phyloP scores from a whole-genome alignment of 2,113 vertebrate genomes.

The Condylura cristata region DNA sequence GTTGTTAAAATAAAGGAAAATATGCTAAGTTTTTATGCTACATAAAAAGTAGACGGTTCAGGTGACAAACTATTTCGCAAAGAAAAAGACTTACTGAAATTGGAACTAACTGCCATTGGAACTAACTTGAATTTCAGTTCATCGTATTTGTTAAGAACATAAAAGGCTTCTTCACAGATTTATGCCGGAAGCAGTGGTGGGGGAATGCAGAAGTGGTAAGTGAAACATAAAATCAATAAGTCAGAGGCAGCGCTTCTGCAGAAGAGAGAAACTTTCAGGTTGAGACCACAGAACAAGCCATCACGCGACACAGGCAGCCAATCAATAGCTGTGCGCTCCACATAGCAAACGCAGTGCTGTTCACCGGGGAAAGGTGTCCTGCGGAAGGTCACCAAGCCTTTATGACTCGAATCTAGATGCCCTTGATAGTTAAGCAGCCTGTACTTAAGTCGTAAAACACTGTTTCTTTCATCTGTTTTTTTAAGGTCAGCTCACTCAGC shows the following conservation, averaged over 20 bases:
- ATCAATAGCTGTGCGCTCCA: not conserved
- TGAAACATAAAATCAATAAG: not conserved
- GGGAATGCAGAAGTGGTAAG: not conserved
- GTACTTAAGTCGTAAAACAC: not conserved
- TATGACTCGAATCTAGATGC: not conserved
- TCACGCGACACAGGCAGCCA: not conserved
- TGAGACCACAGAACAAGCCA: not conserved
- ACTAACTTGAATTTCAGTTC: constrained; percentile 15
- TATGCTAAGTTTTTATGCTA: not conserved
- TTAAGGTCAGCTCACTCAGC: constrained; percentile 46
- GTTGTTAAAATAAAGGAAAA: constrained; percentile 8
- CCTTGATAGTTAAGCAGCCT: not conserved
- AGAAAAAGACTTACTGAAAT: not conserved
- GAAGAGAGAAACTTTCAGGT: not conserved
- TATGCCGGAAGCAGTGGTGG: not conserved
- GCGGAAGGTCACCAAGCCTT: not conserved
- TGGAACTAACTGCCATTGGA: not conserved
- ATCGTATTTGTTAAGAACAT: not conserved
- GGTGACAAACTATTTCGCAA: not conserved
- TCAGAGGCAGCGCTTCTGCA: not conserved
- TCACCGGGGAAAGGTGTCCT: accelerated
- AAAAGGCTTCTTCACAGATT: not conserved
- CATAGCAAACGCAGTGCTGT: not conserved
- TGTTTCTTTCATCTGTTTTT: constrained; percentile 44
- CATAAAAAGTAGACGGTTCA: not conserved